Conservation (phyloP, 2,888 invertebrate genomes). For the Hemistola chrysoprasaria region DNA sequence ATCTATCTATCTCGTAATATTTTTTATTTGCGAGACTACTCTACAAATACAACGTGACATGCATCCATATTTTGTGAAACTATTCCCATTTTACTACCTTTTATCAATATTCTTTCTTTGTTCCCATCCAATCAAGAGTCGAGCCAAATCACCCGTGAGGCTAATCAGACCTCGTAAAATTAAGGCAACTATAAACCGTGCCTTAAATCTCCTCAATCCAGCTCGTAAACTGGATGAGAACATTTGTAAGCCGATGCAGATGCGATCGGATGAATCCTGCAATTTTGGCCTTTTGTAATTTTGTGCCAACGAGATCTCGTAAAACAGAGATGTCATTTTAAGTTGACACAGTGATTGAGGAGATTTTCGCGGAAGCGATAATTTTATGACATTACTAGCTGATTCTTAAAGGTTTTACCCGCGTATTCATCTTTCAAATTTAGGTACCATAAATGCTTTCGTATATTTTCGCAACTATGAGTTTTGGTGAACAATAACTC, state of each 20-base stretch:
- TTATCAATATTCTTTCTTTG: constrained; percentile 27
- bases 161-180: constrained; percentile 58
- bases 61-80: too few relatives aligned
- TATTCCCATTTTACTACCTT: constrained; percentile 4
- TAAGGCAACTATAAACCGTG: constrained; percentile 55
- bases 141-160: constrained; percentile 23
- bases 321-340: constrained; percentile 17
- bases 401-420: too few relatives aligned
- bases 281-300: constrained; percentile 46
- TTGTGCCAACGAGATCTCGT: constrained; percentile 40
- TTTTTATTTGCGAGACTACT: too few relatives aligned
- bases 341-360: constrained; percentile 9
- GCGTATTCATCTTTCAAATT: too few relatives aligned
- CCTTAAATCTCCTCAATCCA: constrained; percentile 42
- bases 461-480: too few relatives aligned
- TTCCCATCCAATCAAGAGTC: constrained; percentile 24
- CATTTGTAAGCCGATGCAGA: constrained; percentile 56
- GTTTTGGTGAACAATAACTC: too few relatives aligned
- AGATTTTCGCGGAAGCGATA: constrained; percentile 1
- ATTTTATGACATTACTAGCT: too few relatives aligned
- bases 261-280: constrained; percentile 52
- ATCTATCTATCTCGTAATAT: too few relatives aligned
- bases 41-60: too few relatives aligned
- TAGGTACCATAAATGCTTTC: too few relatives aligned
- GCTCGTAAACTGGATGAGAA: constrained; percentile 59